These are phyloP conservation scores for Neodiprion pinetum DNA, from an alignment of 1,140 invertebrate species.

Conservation along the genomic window DNA sequence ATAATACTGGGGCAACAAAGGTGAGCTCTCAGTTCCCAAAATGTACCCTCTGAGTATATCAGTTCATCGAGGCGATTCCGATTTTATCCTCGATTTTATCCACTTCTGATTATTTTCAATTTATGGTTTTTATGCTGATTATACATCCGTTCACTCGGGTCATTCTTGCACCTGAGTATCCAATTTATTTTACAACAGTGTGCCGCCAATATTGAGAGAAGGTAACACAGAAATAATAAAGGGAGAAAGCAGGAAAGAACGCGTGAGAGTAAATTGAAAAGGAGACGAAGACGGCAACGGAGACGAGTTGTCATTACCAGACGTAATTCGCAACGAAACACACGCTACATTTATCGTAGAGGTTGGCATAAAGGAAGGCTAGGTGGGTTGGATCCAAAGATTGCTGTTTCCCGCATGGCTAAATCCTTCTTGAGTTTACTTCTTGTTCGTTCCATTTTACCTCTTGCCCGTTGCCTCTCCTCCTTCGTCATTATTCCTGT, in stretches of 20 bases:
- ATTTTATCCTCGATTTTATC: too few species aligned
- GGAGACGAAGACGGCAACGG: conserved; percentile 4
- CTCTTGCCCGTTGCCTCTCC: conserved; percentile 23
- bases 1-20: too few species aligned
- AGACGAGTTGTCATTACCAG: conserved; percentile 44
- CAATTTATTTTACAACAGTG: neutral
- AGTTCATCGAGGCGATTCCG: too few species aligned
- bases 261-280: conserved; percentile 21
- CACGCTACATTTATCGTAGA: conserved; percentile 58
- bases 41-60: too few species aligned
- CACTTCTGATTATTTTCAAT: too few species aligned
- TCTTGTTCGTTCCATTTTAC: conserved; percentile 9
- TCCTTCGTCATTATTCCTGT: conserved; percentile 31
- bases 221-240: conserved; percentile 17
- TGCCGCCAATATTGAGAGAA: conserved; percentile 25
- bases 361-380: conserved; percentile 28
- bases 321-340: conserved; percentile 51
- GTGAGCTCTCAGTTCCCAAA: too few species aligned
- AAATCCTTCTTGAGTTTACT: conserved; percentile 38
- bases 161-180: neutral
- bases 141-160: neutral
- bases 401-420: conserved; percentile 55
- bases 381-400: conserved; percentile 46
- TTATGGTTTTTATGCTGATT: neutral
- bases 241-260: conserved; percentile 7